Percentiles rank a stretch among this genome's conserved stretches.
phyloP scores from a whole-genome alignment of 2,113 vertebrate species.

The Galeopterus variegatus region DNA sequence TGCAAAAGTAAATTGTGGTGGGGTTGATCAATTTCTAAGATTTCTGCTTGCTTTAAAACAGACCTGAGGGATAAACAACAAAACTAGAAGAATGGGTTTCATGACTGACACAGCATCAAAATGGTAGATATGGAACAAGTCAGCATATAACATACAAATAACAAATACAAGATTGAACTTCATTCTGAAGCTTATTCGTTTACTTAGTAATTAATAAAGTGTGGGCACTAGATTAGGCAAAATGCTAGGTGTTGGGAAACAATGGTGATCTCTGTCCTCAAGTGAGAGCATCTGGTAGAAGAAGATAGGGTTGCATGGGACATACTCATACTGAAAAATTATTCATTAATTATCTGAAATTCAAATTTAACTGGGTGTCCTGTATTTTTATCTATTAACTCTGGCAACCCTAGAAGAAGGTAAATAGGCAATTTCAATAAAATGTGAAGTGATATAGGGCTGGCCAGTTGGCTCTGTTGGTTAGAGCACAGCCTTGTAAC shows the following conservation, averaged over 20 bases:
- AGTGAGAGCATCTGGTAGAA: background rate
- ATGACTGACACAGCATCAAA: background rate
- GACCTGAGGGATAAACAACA: background rate
- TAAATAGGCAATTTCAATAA: background rate
- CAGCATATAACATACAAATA: background rate
- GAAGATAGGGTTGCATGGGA: background rate
- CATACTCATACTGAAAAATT: background rate
- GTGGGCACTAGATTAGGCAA: background rate
- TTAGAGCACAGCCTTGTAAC: too few species aligned
- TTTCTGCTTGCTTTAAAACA: background rate
- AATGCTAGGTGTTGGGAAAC: background rate
- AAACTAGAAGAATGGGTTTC: background rate
- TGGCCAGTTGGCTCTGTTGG: too few species aligned
- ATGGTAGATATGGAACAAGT: background rate
- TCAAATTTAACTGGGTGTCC: background rate
- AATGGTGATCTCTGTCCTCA: background rate
- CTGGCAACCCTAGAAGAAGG: background rate
- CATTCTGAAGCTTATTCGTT: background rate
- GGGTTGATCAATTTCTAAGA: background rate
- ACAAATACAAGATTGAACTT: background rate
- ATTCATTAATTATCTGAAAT: conserved; percentile 43
- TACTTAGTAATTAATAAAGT: background rate
- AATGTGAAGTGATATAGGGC: background rate
- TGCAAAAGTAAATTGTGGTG: background rate
- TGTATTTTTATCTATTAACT: background rate